These are phyloP conservation scores for Apeltes quadracus DNA, from an alignment of 2,113 vertebrate genomes.

Conservation along the genomic window DNA sequence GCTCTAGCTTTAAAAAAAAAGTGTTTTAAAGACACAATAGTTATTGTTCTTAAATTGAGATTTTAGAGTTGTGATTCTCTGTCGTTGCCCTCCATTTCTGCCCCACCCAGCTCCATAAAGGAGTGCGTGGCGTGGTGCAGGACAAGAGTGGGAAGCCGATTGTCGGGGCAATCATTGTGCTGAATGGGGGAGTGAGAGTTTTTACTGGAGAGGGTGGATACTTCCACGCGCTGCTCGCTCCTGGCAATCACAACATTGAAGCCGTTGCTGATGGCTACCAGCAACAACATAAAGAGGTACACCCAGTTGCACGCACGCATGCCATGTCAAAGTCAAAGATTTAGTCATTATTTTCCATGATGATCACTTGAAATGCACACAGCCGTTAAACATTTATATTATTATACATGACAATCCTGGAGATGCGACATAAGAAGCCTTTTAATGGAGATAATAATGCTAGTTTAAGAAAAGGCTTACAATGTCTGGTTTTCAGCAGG, in stretches of 20 bases:
- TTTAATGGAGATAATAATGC: neutral
- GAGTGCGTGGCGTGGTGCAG: constrained; percentile 89
- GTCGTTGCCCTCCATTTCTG: neutral
- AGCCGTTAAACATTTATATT: neutral
- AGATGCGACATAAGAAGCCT: neutral
- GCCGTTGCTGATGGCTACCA: constrained; percentile 92
- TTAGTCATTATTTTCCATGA: neutral
- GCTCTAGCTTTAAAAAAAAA: neutral
- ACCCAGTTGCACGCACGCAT: neutral
- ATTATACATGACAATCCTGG: neutral
- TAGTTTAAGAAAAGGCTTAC: neutral
- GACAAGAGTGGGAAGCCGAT: constrained; percentile 92
- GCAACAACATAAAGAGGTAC: constrained; percentile 89
- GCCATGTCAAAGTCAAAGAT: neutral
- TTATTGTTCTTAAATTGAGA: neutral
- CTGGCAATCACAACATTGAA: constrained; percentile 90
- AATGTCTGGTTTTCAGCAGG: neutral
- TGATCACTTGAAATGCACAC: neutral
- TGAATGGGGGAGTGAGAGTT: constrained; percentile 87
- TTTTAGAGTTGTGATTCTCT: neutral
- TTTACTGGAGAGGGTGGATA: constrained; percentile 88
- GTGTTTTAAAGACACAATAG: neutral
- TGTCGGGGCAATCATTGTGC: constrained; percentile 86
- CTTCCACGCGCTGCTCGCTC: constrained; percentile 91
- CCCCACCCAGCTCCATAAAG: constrained; percentile 90